Conservation (phyloP, 2,113 vertebrate species). For the Triplophysa rosa region DNA sequence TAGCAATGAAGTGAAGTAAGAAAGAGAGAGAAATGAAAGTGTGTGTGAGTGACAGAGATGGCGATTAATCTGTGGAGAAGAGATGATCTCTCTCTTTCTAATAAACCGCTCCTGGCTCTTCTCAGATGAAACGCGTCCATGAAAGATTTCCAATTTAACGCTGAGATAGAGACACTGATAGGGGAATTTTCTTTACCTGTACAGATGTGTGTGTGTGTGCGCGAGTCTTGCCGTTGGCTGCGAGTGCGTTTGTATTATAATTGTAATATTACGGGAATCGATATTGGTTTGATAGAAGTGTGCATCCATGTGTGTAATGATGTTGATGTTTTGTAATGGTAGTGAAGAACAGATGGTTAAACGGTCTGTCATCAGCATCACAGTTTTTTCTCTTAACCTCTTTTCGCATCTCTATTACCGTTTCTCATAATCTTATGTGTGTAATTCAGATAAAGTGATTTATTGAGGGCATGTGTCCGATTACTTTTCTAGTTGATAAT, state of each 20-base stretch:
- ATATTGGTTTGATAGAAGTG: constrained; percentile 8
- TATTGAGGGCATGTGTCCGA: no score
- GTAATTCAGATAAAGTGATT: no score
- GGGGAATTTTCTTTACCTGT: not conserved
- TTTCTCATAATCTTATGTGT: no score
- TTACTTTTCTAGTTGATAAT: no score
- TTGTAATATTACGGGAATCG: not conserved
- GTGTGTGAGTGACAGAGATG: not conserved
- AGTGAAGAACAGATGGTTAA: constrained; percentile 46
- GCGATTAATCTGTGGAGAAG: not conserved
- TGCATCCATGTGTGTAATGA: constrained; percentile 14
- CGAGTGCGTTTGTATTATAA: not conserved
- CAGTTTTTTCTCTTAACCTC: not conserved
- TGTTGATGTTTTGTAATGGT: not conserved
- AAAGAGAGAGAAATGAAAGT: not conserved
- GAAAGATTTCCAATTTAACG: constrained; percentile 11
- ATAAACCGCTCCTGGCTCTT: not conserved
- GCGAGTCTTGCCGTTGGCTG: not conserved
- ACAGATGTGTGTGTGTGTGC: constrained; percentile 30
- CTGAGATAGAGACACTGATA: constrained; percentile 1
- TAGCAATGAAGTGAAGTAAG: not conserved
- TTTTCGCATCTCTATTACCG: not conserved
- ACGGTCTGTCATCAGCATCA: constrained; percentile 9
- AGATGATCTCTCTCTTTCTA: constrained; percentile 1
- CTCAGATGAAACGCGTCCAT: not conserved